phyloP scores from a whole-genome alignment of 2,888 invertebrate genomes.

The Agriopis aurantiaria region DNA sequence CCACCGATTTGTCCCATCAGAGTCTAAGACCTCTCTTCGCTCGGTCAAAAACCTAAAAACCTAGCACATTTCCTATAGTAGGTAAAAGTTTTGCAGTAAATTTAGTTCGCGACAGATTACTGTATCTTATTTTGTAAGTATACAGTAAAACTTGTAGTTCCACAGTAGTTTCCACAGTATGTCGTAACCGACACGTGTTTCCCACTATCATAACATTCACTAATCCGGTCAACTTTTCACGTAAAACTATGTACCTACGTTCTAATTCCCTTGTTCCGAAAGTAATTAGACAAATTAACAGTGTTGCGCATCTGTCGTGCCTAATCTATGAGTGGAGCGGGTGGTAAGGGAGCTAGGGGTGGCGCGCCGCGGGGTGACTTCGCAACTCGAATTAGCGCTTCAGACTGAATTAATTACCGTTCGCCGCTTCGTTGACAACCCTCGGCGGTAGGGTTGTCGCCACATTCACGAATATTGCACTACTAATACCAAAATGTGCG shows the following conservation, averaged over 20 bases:
- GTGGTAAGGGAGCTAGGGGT: conserved; percentile 36
- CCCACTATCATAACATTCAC: conserved; percentile 18
- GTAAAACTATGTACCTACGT: conserved; percentile 9
- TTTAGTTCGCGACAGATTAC: too few species aligned
- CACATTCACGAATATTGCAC: neutral
- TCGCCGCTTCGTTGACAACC: conserved; percentile 71
- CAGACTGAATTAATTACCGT: conserved; percentile 78
- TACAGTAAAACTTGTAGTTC: too few species aligned
- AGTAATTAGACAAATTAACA: conserved; percentile 32
- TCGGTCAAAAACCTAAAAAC: too few species aligned
- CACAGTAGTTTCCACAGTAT: neutral
- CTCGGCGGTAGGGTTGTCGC: conserved; percentile 38
- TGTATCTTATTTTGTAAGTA: too few species aligned
- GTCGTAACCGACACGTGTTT: conserved; percentile 13
- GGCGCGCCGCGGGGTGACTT: conserved; percentile 57
- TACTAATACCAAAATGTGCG: neutral
- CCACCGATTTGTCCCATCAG: too few species aligned
- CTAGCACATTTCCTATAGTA: too few species aligned
- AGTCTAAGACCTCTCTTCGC: too few species aligned
- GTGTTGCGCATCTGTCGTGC: conserved; percentile 43
- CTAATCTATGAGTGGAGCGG: conserved; percentile 50
- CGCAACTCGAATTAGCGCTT: conserved; percentile 75
- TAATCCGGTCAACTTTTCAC: conserved; percentile 18
- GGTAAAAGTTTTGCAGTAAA: too few species aligned
- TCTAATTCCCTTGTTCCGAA: conserved; percentile 16